These are phyloP conservation scores for Marmota flaviventris DNA, from an alignment of 2,113 vertebrate species.

Conservation along the genomic window DNA sequence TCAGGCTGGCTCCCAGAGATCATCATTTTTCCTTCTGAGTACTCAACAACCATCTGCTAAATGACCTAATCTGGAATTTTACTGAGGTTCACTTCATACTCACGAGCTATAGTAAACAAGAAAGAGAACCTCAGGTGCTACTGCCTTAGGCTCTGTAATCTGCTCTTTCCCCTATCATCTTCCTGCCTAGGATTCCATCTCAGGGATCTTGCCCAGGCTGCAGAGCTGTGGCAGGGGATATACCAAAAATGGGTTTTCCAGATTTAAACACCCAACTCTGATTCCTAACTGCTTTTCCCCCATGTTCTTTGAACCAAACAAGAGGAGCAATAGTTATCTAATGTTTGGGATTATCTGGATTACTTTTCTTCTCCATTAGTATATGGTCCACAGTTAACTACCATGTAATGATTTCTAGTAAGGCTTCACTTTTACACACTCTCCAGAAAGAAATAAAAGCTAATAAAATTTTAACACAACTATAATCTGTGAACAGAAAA, in stretches of 20 bases:
- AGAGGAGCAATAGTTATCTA: background rate
- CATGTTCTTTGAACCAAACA: slow-evolving; percentile 18
- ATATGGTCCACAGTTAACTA: background rate
- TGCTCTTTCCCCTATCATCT: background rate
- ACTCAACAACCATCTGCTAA: slow-evolving; percentile 27
- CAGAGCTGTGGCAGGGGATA: background rate
- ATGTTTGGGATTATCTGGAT: background rate
- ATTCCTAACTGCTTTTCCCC: background rate
- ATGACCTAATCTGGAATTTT: slow-evolving; percentile 11
- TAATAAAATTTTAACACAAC: slow-evolving; percentile 31
- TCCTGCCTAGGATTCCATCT: background rate
- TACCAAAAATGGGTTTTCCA: slow-evolving; percentile 24
- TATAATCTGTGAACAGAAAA: slow-evolving; percentile 5
- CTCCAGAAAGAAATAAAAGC: slow-evolving; percentile 41
- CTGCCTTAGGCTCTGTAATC: background rate
- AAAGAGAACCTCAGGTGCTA: background rate
- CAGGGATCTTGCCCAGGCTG: background rate
- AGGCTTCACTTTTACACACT: slow-evolving; percentile 32
- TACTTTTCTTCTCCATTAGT: slow-evolving; percentile 41
- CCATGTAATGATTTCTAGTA: slow-evolving; percentile 18
- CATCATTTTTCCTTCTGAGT: slow-evolving; percentile 29
- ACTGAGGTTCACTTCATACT: background rate
- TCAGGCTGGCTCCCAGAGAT: background rate
- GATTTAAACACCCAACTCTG: background rate
- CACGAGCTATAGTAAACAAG: background rate